Base-by-base conservation (phyloP, 2,797 vertebrate genomes). In the Characodon lateralis region DNA sequence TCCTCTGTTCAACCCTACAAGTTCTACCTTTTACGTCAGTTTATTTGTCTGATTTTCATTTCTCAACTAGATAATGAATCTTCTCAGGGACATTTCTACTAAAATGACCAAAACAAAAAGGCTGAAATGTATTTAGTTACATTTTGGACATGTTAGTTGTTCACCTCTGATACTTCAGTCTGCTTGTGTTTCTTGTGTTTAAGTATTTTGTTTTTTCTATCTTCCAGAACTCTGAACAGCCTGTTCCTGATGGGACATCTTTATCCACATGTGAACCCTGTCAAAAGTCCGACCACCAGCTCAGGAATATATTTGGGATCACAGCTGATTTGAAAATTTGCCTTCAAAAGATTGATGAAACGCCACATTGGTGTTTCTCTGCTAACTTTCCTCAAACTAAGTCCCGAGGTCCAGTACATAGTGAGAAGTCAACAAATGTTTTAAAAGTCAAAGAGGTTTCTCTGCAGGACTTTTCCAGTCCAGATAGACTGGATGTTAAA, bases 301-400 rank as follows among this genome's bases (percentile, higher is more conserved):
- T 95, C 43, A 93, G 89, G 83, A 78, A 78, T 75, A 85, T 74
- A 0, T 96, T 95, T 81, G 89, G 93, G n/a, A 92, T 96, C 50
- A 91, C 77, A 20, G 78, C 85, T 0, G 87, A 95, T 65, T 78
- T 95, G 8, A 89, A 76, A 24, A 81, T 96, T 74, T 43, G 39
- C 59, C 86, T 96, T 73, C 79, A 84, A 58, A 94, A 78, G 73
- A 53, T 91, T 9, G 87, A 87, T 9, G 76, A 69, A 22, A 35
- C 46, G 48, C 43, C 82, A 43, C 13, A 80, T 16, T 26, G 20
- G 10, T 51, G 39, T 26, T 16, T 48, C 41, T 73, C 56, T 55
- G 66, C 56, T 28, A 68, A 74, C 9, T 12, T 24, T 74, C 77
- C 50, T 3, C 20, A 82, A 56, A 84, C 41, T 50, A 69, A 6